Evolutionary conservation across 2,113 vertebrate genomes (phyloP).

Genomic region (Mirounga angustirostris): DNA sequence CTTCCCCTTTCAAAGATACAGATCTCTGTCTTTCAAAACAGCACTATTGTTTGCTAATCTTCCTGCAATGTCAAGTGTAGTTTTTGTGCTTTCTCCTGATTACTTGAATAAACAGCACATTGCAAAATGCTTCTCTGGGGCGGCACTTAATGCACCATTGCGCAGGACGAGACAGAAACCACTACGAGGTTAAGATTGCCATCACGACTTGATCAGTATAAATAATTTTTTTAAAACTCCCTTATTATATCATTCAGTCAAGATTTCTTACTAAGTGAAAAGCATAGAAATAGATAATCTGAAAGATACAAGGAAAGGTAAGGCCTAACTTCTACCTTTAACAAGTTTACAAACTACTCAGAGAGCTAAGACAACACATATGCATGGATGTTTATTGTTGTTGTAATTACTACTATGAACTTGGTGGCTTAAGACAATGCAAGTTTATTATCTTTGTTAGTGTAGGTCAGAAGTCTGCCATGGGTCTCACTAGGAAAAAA

Average conservation of each 20-base stretch:
- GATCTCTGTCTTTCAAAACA: conserved; percentile 84
- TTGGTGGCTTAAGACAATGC: background rate
- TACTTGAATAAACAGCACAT: conserved; percentile 73
- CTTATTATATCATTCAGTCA: background rate
- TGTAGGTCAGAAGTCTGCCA: background rate
- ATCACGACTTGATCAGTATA: background rate
- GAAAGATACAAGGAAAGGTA: background rate
- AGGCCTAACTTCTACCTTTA: background rate
- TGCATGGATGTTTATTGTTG: background rate
- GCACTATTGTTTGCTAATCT: conserved; percentile 82
- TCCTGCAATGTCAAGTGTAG: conserved; percentile 76
- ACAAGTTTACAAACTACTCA: background rate
- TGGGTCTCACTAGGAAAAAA: background rate
- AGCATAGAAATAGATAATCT: background rate
- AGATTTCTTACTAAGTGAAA: background rate
- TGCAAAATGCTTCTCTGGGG: conserved; percentile 72
- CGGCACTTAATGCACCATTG: conserved; percentile 20
- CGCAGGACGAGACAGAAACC: conserved; percentile 27
- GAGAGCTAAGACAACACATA: background rate
- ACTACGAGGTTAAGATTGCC: background rate
- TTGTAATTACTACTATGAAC: background rate
- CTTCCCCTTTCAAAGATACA: conserved; percentile 81
- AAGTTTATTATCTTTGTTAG: background rate
- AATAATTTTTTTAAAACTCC: background rate
- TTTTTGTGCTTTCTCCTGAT: conserved; percentile 74